Evolutionary conservation across 2,797 vertebrate genomes (phyloP).

Genomic region (Myiotriccus ornatus): DNA sequence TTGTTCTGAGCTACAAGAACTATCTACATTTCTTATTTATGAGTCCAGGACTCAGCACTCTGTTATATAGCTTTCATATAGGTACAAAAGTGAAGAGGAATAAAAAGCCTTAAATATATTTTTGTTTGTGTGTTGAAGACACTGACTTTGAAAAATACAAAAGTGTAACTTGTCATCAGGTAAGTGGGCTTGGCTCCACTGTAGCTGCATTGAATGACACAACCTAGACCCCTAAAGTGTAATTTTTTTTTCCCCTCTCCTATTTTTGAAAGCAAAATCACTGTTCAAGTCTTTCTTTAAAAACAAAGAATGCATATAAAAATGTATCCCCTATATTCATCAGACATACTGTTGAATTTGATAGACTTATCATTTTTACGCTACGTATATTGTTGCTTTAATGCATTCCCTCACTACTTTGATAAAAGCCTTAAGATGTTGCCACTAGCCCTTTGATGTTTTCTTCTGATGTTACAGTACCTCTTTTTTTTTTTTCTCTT

Average conservation of each 20-base stretch:
- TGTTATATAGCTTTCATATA: neutral
- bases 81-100: neutral
- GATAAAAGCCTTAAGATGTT: constrained; percentile 97
- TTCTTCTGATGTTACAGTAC: constrained; percentile 77
- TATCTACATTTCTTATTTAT: neutral
- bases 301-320: constrained; percentile 48
- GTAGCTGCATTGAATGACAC: neutral
- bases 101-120: neutral
- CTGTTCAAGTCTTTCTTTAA: neutral
- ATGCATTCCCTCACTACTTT: constrained; percentile 96
- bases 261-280: neutral
- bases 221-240: neutral
- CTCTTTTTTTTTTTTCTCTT: constrained; percentile 66
- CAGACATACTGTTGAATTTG: constrained; percentile 63
- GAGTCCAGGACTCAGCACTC: neutral
- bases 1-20: neutral
- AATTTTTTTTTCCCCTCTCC: neutral
- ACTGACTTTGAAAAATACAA: neutral
- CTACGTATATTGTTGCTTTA: constrained; percentile 76
- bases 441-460: constrained; percentile 93
- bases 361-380: constrained; percentile 66
- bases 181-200: neutral
- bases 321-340: constrained; percentile 61
- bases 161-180: neutral
- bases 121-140: neutral